A percentile compares a stretch with the other conserved stretches of the same genome.
Conservation (phyloP, 2,888 invertebrate genomes). For the Eristalis intricaria region DNA sequence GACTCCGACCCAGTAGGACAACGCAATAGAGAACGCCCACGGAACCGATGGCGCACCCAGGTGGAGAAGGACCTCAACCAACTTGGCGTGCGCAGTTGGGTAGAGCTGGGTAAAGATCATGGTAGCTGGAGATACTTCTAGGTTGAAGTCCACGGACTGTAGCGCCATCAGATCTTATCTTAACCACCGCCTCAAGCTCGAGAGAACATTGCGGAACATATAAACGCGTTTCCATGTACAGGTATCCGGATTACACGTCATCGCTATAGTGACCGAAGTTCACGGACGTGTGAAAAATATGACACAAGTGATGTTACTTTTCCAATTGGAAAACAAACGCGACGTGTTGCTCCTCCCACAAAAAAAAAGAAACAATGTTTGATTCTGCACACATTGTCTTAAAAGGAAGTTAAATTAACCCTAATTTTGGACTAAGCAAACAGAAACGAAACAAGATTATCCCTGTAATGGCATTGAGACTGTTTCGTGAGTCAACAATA, state of each 20-base stretch:
- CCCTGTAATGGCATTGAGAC: constrained; percentile 8
- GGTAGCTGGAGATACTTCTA: too few relatives aligned
- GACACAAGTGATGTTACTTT: background rate
- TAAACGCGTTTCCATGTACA: too few relatives aligned
- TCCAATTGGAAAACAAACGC: background rate
- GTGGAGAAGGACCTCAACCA: too few relatives aligned
- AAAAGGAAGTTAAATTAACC: constrained; percentile 21
- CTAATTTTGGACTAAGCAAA: constrained; percentile 36
- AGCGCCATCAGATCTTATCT: too few relatives aligned
- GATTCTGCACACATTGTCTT: background rate
- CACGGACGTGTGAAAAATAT: background rate
- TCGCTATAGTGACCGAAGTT: background rate
- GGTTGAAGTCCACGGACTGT: too few relatives aligned
- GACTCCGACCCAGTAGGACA: too few relatives aligned
- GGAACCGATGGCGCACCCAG: too few relatives aligned
- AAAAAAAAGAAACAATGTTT: background rate
- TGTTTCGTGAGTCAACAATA: constrained; percentile 33
- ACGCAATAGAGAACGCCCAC: too few relatives aligned
- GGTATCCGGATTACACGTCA: background rate
- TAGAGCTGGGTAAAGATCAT: too few relatives aligned
- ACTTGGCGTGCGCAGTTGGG: too few relatives aligned
- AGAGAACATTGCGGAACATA: too few relatives aligned
- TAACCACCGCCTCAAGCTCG: too few relatives aligned
- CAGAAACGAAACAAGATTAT: background rate
- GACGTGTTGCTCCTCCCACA: background rate